These are phyloP conservation scores for Drosophila leontia DNA, from an alignment of 1,140 invertebrate species.

Conservation along the genomic window DNA sequence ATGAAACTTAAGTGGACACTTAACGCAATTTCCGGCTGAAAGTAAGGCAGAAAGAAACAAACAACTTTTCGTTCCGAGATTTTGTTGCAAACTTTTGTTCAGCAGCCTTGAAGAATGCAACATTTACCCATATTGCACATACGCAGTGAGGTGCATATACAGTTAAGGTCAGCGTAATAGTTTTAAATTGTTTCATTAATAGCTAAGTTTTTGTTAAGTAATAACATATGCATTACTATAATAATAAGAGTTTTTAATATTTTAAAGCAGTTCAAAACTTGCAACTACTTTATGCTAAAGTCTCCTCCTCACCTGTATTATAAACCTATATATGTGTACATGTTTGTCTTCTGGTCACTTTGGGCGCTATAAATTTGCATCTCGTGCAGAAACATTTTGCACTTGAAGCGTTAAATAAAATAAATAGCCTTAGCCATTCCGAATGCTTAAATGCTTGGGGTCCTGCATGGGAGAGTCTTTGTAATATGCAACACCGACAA, in stretches of 20 bases:
- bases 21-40: constrained; percentile 69
- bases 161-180: neutral
- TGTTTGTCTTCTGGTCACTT: constrained; percentile 9
- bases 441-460: constrained; percentile 58
- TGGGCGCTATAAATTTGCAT: constrained; percentile 49
- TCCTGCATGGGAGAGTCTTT: constrained; percentile 10
- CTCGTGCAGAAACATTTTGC: constrained; percentile 49
- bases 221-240: too few relatives aligned
- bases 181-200: neutral
- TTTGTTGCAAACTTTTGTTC: constrained; percentile 53
- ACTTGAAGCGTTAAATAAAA: constrained; percentile 61
- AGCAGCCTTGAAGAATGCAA: constrained; percentile 32
- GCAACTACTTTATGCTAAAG: too few relatives aligned
- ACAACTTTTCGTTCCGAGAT: constrained; percentile 54
- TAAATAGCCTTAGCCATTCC: constrained; percentile 45
- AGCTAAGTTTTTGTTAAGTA: neutral
- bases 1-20: constrained; percentile 75
- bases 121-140: constrained; percentile 23
- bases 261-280: neutral
- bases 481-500: constrained; percentile 40
- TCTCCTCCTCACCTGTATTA: neutral
- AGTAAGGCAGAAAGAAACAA: constrained; percentile 52
- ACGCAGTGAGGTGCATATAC: neutral
- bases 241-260: neutral
- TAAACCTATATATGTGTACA: neutral